Evolutionary conservation across 1,140 invertebrate genomes (phyloP), one percentile per base, ranked within the genome.

Genomic region (Micrasema minimum): DNA sequence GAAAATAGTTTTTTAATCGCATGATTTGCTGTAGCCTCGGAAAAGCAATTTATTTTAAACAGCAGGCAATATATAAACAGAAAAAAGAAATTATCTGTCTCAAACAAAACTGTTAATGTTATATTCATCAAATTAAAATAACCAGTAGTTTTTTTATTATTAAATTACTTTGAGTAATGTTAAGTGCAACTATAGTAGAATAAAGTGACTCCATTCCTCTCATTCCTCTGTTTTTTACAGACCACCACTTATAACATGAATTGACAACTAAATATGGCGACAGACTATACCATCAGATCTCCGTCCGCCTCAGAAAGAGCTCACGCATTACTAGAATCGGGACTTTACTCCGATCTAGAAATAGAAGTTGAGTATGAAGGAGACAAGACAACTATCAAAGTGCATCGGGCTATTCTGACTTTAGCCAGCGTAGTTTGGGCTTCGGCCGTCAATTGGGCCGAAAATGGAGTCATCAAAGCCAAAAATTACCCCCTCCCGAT

Each of bases 341-440:
- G 48, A 2, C 31, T 73, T 20, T 73, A 69, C 48, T 73, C 66
- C 0, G 72, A 73, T 18, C 22, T 73, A 11, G 31, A 12, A 10
- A 0, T 73, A 12, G 26, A 61, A 37, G 45, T 66, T n/a, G 41
- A 66, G 26, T 18, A 26, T 1, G 26, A n/a, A 10, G 57, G 4
- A 11, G 50, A 11, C 11, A 57, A 11, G 4, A 38, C 41, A 45
- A 10, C 22, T 12, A 23, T 69, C 9, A 55, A 73, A n/a, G 66
- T 57, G 9, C 72, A 73, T 51, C 68, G 64, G 16, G 38, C 37
- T 61, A 66, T 66, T 12, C 22, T 73, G 10, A 61, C 72, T n/a
- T 11, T 57, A 5, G 16, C 41, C n/a, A 69, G 72, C 22, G 50
- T 41, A 10, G 67, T 69, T n/a, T 69, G 66, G 72, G 72, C 55